Evolutionary conservation across 2,113 vertebrate species (phyloP).

Genomic region (Ciconia maguari): DNA sequence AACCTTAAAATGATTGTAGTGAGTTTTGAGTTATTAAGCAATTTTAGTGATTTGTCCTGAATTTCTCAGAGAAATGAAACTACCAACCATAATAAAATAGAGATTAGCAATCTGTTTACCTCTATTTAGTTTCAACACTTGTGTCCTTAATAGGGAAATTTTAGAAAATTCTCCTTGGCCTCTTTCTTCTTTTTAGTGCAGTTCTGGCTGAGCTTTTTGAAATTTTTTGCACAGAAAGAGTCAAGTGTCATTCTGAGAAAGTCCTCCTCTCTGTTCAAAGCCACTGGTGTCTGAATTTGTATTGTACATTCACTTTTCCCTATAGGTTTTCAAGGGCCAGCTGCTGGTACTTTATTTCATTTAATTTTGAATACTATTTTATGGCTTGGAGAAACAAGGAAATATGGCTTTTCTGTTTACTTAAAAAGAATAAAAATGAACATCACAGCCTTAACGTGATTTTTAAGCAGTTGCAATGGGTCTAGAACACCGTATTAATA

Average conservation of each 20-base stretch:
- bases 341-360: not conserved
- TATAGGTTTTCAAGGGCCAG: constrained; percentile 26
- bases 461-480: constrained; percentile 7
- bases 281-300: constrained; percentile 34
- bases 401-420: constrained; percentile 17
- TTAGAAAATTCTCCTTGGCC: not conserved
- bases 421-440: constrained; percentile 20
- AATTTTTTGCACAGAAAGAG: not conserved
- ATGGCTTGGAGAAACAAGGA: constrained; percentile 17
- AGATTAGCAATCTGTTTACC: not conserved
- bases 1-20: not conserved
- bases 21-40: not conserved
- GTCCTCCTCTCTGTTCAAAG: constrained; percentile 20
- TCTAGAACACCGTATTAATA: not conserved
- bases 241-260: not conserved
- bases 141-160: not conserved
- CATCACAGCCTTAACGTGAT: not conserved
- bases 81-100: not conserved
- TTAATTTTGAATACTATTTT: constrained; percentile 41
- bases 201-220: not conserved
- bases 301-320: not conserved
- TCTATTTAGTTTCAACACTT: not conserved
- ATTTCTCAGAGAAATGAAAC: not conserved
- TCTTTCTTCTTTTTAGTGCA: not conserved
- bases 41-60: not conserved